Base-by-base conservation (phyloP, 2,888 invertebrate species). In the Cosmia trapezina region DNA sequence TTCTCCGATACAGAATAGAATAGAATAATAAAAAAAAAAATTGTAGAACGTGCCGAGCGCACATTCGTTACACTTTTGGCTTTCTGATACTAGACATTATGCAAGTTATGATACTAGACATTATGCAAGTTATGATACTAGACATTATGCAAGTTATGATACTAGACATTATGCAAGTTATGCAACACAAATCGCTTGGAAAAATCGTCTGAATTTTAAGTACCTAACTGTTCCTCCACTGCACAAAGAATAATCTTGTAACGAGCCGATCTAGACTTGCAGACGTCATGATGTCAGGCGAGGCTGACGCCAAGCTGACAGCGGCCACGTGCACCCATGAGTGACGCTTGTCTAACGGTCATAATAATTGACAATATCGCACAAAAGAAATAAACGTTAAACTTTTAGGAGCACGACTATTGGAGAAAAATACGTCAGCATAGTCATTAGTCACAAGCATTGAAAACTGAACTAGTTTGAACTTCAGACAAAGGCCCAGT, bases 221-320 rank as follows among this genome's bases (percentile, higher is more conserved):
- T 37, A 6, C 37, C 2, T 28, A 17, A 51, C 37, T 33, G 41
- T 70, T 70, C 4, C 11, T 47, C 51, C 66, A 53, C 37, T 61
- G 47, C 51, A 64, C 33, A 63, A 49, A 19, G 3, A 47, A 54
- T 59, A 60, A 74, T 78, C 66, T 66, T 45, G 45, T 60, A 11
- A 70, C 80, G 80, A 79, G 80, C 62, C 33, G 51, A 66, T 66
- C 64, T 66, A 65, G 49, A n/a, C 49, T n/a, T 12, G 17, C 33
- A 60, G 22, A 43, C 45, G 51, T 28, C 78, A 62, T 65, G 56
- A 54, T 61, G 74, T 65, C 56, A 28, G 14, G 14, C 60, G 43
- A 11, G 37, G 54, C 37, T 70, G 83, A 80, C 80, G 83, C 74
- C 69, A 82, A 45, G 11, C 56, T n/a, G 56, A 77, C 59, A 17